Evolutionary conservation across 2,888 invertebrate species (phyloP), one percentile per base, ranked within the genome.

Genomic region (Dusona sp.): DNA sequence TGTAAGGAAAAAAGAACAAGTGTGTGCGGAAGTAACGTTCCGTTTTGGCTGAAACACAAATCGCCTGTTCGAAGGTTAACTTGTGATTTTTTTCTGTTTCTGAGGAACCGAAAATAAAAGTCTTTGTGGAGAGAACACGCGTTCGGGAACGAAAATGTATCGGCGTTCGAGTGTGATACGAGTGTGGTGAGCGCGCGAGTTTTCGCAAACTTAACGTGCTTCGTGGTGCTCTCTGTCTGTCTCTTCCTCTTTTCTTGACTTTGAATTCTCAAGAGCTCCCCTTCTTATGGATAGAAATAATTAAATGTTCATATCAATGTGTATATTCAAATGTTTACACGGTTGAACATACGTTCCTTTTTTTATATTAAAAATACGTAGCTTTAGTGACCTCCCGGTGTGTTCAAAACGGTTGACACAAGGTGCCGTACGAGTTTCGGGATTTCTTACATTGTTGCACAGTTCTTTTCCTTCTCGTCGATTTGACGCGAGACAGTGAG

Each of bases 91-190:
- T 29, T 4, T 22, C 9, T 25, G 13, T 25, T 61, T 57, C 13
- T 16, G 16, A 61, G 61, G 1, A n/a, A 61, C 29, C 42, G 42
- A 45, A 29, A 70, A 13, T 13, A 29, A 45, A n/a, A 42, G 45
- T 48, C 33, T 6, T 51, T 25, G 67, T 25, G 38, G 25, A 25
- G n/a, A 67, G 22, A 22, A 67, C 48, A 38, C 67, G 29, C 16
- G 16, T 8, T 22, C 9, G 38, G 0, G 64, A 73, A 72, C 36
- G 80, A 80, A 51, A 64, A 80, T 80, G 72, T 72, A 64, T 80
- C 45, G 57, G 64, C 64, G 72, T 64, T 45, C 48, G 48, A 79
- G 8, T n/a, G 42, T 16, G 38, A 80, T 64, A 64, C 45, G 64
- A 48, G 64, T 16, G 64, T 54, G 51, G 64, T 64, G 57, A 64